These are phyloP conservation scores for Orientallactaga bullata DNA, from an alignment of 2,113 vertebrate species.

Conservation along the genomic window DNA sequence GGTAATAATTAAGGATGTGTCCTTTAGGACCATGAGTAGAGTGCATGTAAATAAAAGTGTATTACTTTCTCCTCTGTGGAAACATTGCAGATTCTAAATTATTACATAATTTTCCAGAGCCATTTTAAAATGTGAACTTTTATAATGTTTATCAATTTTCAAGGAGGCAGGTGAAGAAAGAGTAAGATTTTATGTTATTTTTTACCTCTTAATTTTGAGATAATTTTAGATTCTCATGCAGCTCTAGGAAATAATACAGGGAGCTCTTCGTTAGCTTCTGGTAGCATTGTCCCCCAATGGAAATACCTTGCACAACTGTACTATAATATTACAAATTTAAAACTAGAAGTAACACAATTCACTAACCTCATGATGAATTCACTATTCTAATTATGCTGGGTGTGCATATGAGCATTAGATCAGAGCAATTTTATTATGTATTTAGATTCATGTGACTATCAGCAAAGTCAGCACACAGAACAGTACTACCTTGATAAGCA, in stretches of 20 bases:
- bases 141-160: background rate
- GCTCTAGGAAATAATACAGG: background rate
- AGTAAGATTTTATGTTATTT: constrained; percentile 14
- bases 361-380: background rate
- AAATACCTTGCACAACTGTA: background rate
- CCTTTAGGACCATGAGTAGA: constrained; percentile 13
- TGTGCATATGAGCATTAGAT: background rate
- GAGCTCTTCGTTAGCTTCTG: background rate
- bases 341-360: background rate
- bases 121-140: constrained; percentile 8
- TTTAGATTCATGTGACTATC: background rate
- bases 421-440: background rate
- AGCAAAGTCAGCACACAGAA: background rate
- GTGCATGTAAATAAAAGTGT: background rate
- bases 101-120: constrained; percentile 22
- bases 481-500: background rate
- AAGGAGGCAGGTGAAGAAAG: constrained; percentile 6
- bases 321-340: background rate
- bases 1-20: constrained; percentile 51
- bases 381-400: background rate
- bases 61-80: constrained; percentile 3
- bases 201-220: constrained; percentile 53
- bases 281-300: background rate
- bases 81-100: constrained; percentile 33
- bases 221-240: constrained; percentile 2